phyloP scores from a whole-genome alignment of 1,140 invertebrate species.

The Trissolcus basalis region DNA sequence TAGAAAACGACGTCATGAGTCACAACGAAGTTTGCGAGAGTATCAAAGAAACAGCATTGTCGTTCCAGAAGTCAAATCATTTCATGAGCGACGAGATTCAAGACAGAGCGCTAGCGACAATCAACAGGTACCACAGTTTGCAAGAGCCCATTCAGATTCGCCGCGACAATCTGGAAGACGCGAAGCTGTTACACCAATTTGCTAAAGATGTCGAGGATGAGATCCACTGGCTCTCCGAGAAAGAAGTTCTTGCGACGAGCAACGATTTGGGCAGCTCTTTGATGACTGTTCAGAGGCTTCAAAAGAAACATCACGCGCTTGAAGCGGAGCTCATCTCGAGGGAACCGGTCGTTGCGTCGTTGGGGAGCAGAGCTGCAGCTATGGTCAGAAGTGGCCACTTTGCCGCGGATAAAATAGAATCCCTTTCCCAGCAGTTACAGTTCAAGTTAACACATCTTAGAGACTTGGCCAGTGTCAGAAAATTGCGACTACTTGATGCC shows the following conservation, averaged over 20 bases:
- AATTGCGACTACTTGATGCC: constrained; percentile 85
- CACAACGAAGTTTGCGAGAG: constrained; percentile 87
- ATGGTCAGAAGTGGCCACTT: constrained; percentile 91
- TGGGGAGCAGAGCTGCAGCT: constrained; percentile 83
- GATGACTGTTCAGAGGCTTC: constrained; percentile 94
- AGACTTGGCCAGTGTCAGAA: constrained; percentile 84
- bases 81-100: constrained; percentile 91
- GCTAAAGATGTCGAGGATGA: constrained; percentile 91
- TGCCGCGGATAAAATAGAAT: constrained; percentile 83
- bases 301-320: constrained; percentile 95
- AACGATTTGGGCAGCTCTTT: constrained; percentile 87
- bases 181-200: constrained; percentile 89
- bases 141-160: constrained; percentile 93
- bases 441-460: constrained; percentile 80
- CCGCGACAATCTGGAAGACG: constrained; percentile 92
- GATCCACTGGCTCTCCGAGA: constrained; percentile 89
- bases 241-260: constrained; percentile 88
- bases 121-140: constrained; percentile 87
- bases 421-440: constrained; percentile 80
- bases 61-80: constrained; percentile 85
- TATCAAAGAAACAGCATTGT: constrained; percentile 84
- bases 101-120: constrained; percentile 81
- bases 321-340: constrained; percentile 89
- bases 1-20: constrained; percentile 87
- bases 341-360: constrained; percentile 85